These are phyloP conservation scores for Willisornis vidua DNA, from an alignment of 2,113 vertebrate genomes.

Conservation along the genomic window DNA sequence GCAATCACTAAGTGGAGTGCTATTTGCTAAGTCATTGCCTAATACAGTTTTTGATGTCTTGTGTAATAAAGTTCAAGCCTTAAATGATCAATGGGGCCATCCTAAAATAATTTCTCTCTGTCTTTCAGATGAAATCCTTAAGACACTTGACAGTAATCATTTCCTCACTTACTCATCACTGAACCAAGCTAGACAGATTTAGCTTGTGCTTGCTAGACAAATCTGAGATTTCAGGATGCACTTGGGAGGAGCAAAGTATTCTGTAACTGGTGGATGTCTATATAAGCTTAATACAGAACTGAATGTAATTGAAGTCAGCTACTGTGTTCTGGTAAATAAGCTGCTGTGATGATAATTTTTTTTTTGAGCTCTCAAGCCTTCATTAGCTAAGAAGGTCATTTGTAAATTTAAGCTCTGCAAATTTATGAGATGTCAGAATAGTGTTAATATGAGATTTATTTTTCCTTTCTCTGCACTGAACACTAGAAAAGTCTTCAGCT, in stretches of 20 bases:
- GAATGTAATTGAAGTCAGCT: background rate
- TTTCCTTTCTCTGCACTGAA: background rate
- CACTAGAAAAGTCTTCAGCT: background rate
- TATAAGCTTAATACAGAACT: background rate
- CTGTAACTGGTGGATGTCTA: background rate
- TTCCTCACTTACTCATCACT: constrained; percentile 57
- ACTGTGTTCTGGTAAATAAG: background rate
- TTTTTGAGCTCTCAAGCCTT: background rate
- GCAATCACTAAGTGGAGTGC: background rate
- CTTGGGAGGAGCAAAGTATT: constrained; percentile 1
- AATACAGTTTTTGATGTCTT: constrained; percentile 13
- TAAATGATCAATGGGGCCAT: constrained; percentile 18
- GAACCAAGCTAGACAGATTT: constrained; percentile 56
- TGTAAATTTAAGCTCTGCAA: background rate
- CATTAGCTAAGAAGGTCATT: background rate
- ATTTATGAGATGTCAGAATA: background rate
- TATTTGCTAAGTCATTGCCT: constrained; percentile 32
- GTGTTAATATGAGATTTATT: background rate
- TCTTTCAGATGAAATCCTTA: constrained; percentile 46
- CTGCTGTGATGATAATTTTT: background rate
- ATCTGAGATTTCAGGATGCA: constrained; percentile 23
- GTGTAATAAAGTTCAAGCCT: background rate
- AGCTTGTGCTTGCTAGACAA: constrained; percentile 57
- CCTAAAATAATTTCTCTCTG: constrained; percentile 59
- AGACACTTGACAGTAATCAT: constrained; percentile 60